Evolutionary conservation across 2,797 vertebrate genomes (phyloP), one percentile per base, ranked within the genome.

Genomic region (Sebastes flavidus): DNA sequence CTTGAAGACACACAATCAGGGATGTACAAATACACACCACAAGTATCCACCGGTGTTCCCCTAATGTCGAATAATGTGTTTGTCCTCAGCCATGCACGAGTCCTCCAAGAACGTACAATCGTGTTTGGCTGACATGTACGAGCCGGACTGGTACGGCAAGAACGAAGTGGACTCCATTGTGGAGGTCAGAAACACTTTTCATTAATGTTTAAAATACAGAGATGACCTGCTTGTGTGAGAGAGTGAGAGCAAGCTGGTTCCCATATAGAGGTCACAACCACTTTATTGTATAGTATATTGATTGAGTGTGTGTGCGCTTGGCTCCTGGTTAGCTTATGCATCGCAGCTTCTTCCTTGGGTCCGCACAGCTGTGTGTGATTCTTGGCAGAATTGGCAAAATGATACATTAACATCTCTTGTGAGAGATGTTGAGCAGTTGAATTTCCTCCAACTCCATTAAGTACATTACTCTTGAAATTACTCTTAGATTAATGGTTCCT

Each of bases 101-200:
- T 97, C 99, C 72, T 99, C 98, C 85, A 98, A 97, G 92, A 98
- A 96, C 83, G 82, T 99, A 82, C 97, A 97, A 1, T 94, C 98
- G 6, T 99, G 98, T 92, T 93, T 99, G 89, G 97, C 96, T 78
- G 98, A 99, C 87, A 97, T 99, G 92, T 99, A 99, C 46, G 99
- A 99, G 82, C 96, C 96, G 0, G 98, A 99, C 0, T 99, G 99
- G 99, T 95, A 97, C 0, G 97, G 97, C 77, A 97, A 97, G 90
- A 96, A 97, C 1, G 97, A 99, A 22, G 96, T 98, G 49, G 97
- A 96, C 74, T 97, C 97, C 85, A 93, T 99, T 10, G 93, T 96
- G 24, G 98, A 99, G 98, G 99, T 99, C 85, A 96, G 96, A 81
- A 8, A 59, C 14, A 0, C 12, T 85, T 81, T 75, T 60, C 46